Base-by-base conservation (phyloP, 2,888 invertebrate genomes). In the Amorpha juglandis region DNA sequence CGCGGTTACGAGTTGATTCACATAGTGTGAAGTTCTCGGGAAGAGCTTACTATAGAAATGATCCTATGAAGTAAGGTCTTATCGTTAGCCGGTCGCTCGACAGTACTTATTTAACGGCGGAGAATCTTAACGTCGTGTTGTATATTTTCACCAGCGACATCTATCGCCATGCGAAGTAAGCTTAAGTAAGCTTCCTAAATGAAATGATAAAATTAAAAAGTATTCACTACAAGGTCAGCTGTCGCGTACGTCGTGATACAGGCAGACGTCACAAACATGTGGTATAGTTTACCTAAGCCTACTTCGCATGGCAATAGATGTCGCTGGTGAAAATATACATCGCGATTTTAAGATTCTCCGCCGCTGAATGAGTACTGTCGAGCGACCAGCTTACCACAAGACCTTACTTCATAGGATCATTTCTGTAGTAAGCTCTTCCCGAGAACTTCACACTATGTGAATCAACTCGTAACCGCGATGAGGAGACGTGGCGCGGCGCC, bases 61-160 rank as follows among this genome's bases (percentile, higher is more conserved):
- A 77, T 77, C 75, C 75, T 75, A 75, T 76, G 74, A 75, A 75
- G 74, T 76, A 76, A 76, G 70, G 77, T 76, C 78, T 77, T 77
- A n/a, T 0, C 64, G 9, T 0, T 3, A 8, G 12, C 11, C 14
- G 3, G n/a, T 42, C 42, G 51, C 19, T 16, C 19, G 51, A 8
- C 42, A 9, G 16, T 50, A 58, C 14, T 55, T 38, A 63, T 50
- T 8, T 21, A 45, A 21, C 21, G 47, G n/a, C 19, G 51, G 63
- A 65, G 62, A 63, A 68, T 62, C 68, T 67, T 63, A 64, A 62
- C 51, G 67, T 47, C 70, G 70, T 63, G 66, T 65, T 70, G 12
- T 38, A 69, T 14, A 50, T 14, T 58, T 19, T n/a, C 51, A n/a
- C 27, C 48, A 53, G 62, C 19, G 64, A 42, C 64, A 64, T 63